These are phyloP conservation scores for Takifugu bimaculatus DNA, from an alignment of 2,113 vertebrate genomes.

Conservation along the genomic window DNA sequence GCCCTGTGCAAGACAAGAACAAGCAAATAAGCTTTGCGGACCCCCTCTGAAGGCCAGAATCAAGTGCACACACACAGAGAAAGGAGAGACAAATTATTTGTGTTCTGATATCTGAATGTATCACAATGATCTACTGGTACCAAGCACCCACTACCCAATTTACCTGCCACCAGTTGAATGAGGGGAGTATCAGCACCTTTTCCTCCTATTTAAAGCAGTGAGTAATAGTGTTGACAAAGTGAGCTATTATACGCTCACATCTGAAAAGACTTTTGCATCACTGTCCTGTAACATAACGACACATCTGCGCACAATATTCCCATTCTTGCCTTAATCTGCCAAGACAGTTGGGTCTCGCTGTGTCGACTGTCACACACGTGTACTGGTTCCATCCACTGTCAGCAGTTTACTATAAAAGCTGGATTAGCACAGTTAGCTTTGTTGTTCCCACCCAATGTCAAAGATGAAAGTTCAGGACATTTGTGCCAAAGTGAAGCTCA, in stretches of 20 bases:
- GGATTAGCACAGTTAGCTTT: not conserved
- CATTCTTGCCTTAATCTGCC: conserved; percentile 4
- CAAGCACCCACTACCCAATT: too few species aligned
- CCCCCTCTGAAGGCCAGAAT: too few species aligned
- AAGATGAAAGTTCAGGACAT: conserved; percentile 31
- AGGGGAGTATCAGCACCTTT: too few species aligned
- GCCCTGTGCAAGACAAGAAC: too few species aligned
- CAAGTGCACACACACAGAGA: too few species aligned
- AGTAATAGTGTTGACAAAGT: too few species aligned
- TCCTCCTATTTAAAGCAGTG: too few species aligned
- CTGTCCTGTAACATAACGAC: not conserved
- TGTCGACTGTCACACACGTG: conserved; percentile 15
- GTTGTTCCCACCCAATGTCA: conserved; percentile 11
- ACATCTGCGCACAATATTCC: not conserved
- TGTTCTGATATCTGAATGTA: too few species aligned
- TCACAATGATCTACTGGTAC: too few species aligned
- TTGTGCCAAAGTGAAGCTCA: conserved; percentile 14
- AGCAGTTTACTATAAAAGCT: conserved; percentile 28
- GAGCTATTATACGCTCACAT: not conserved
- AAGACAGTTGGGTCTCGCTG: not conserved
- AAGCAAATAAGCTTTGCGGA: too few species aligned
- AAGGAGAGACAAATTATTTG: too few species aligned
- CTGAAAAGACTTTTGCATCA: not conserved
- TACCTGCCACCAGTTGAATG: too few species aligned
- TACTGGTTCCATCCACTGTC: conserved; percentile 45